Base-by-base conservation (phyloP, 2,113 vertebrate species). In the Scomber colias region DNA sequence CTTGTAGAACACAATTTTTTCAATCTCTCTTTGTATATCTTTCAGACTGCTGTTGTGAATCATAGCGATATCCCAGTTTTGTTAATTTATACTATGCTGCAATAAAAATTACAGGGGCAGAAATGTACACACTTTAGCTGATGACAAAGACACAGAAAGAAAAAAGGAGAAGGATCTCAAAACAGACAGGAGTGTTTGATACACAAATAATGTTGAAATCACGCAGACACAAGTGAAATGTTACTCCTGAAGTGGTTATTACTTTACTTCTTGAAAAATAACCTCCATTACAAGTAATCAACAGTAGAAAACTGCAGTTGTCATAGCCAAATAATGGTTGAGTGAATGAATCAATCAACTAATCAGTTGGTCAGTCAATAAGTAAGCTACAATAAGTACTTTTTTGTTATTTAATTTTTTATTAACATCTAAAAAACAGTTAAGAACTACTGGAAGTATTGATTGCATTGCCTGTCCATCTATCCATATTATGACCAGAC, bases 241-340 rank as follows among this genome's bases (percentile, higher is more conserved):
- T 21, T 24, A 44, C 6, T n/a, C 27, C 49, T 68, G 3, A 57
- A 55, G 31, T 48, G 70, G 24, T 81, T 68, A 19, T 77, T 75
- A 67, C 51, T 75, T 57, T 24, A 67, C 30, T 60, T 54, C 16
- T n/a, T 53, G 62, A 87, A 55, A 71, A 75, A 84, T 60, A 24
- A 50, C 35, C 11, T 60, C 5, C 9, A n/a, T 61, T 69, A 60
- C 13, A 19, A 11, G 8, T 30, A 46, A 46, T 12, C 13, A 44
- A 10, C 8, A 19, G 35, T 2, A 59, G 19, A 35, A 40, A 5
- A 5, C 44, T 56, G n/a, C 11, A 56, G 11, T 31, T 17, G 11
- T 27, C 31, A 9, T 5, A 12, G 19, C 8, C 35, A 35, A 35
- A 1, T 1, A 35, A 35, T 35, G 35, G 9, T 21, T 49, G 14